Evolutionary conservation across 1,140 invertebrate species (phyloP), one percentile per base, ranked within the genome.

Genomic region (Bradynema listronoti): DNA sequence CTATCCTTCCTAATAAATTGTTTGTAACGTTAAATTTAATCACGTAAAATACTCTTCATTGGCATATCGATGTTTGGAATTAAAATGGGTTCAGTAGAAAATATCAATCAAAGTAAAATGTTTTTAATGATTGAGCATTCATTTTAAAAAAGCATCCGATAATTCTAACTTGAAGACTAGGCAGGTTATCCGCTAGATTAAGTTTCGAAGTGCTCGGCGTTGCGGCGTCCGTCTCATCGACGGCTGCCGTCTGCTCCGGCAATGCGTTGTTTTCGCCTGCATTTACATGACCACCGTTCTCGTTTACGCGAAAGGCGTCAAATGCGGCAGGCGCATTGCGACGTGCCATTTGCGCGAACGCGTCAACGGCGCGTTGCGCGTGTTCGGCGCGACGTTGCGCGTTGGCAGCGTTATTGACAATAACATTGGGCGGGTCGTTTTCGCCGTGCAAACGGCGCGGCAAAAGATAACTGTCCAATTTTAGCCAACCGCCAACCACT

Each of bases 401-500:
- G 6, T 52, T 54, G 42, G 6, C 46, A 29, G 4, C 32, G n/a
- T 46, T 58, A 61, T 39, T 62, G 36, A 7, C 54, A 41, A 19
- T 41, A 7, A 16, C 52, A 4, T 53, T 32, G 25, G 39, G 46
- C 43, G 43, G 47, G 4, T 33, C 29, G 22, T 56, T 41, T 16
- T 63, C 42, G 19, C 55, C 16, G n/a, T n/a, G n/a, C n/a, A n/a
- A n/a, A n/a, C 19, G 16, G 34, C 47, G n/a, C 25, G 64, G 57
- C 33, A 60, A 22, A 46, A 66, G 27, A 45, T 67, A 67, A 41
- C 41, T 45, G 24, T 63, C 58, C 7, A 71, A 43, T 14, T 42
- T 33, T 11, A 71, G 68, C 61, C 62, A 58, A n/a, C 68, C 46
- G 4, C 71, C 71, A 27, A 93, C 88, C 1, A 84, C 84, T 4